These are phyloP conservation scores for Buphagus erythrorhynchus DNA, from an alignment of 2,797 vertebrate genomes.

Conservation along the genomic window DNA sequence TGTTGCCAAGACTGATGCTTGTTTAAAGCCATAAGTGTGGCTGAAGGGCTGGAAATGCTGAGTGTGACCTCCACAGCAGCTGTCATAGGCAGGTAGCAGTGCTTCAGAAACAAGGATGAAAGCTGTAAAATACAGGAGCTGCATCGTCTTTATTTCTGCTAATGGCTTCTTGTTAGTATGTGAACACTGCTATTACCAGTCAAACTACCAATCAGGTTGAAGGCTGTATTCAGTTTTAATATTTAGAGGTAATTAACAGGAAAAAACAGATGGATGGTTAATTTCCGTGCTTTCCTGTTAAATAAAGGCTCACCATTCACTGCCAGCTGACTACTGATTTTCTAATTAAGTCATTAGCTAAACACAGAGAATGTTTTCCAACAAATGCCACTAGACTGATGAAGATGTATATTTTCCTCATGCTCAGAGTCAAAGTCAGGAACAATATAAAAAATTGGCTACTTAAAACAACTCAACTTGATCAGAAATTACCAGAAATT, in stretches of 20 bases:
- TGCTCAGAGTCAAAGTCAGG: background rate
- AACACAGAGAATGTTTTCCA: constrained; percentile 47
- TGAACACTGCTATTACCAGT: background rate
- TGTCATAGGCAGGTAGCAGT: background rate
- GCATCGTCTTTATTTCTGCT: background rate
- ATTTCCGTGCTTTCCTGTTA: constrained; percentile 46
- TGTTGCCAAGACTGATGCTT: background rate
- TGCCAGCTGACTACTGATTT: constrained; percentile 52
- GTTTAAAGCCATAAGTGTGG: background rate
- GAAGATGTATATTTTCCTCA: background rate
- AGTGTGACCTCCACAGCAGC: background rate
- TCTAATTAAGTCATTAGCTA: constrained; percentile 60
- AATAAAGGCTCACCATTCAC: constrained; percentile 32
- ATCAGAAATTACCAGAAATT: background rate
- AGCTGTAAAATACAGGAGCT: background rate
- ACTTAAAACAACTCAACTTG: background rate
- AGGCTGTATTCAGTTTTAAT: constrained; percentile 27
- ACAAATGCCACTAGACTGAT: constrained; percentile 25
- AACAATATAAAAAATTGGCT: background rate
- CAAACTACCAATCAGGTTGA: constrained; percentile 28
- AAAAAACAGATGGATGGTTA: constrained; percentile 45
- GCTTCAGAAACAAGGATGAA: background rate
- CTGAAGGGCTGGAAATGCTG: background rate
- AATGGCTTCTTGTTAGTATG: background rate
- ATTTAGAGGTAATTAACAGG: constrained; percentile 58